Percentiles rank a stretch among this genome's conserved stretches.
Evolutionary conservation across 2,888 invertebrate genomes (phyloP).

Genomic region (Torymus texanus): DNA sequence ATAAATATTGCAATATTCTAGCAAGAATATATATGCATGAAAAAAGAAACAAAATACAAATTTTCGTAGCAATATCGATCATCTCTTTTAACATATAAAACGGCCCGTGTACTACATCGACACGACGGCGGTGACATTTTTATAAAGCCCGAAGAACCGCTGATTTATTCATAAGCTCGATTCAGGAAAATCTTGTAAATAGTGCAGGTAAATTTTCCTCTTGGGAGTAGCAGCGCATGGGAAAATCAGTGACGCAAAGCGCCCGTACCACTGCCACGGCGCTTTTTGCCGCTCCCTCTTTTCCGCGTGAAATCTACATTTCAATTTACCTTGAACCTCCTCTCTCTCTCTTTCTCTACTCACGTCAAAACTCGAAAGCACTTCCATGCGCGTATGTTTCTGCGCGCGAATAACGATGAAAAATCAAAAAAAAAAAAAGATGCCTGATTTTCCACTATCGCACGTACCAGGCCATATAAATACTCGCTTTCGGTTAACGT

Average conservation of each 20-base stretch:
- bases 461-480: background rate
- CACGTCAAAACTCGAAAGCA: background rate
- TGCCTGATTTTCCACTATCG: background rate
- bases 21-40: no score
- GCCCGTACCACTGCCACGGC: background rate
- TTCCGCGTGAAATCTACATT: constrained; percentile 17
- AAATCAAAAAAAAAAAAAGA: no score
- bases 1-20: no score
- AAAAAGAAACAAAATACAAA: no score
- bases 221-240: background rate
- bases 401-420: no score
- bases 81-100: no score
- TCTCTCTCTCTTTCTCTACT: background rate
- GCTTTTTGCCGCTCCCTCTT: background rate
- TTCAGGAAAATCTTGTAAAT: constrained; percentile 30
- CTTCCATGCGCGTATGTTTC: no score
- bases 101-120: no score
- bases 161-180: constrained; percentile 42
- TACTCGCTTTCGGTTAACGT: constrained; percentile 3
- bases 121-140: background rate
- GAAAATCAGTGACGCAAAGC: constrained; percentile 9
- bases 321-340: constrained; percentile 7
- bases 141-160: background rate
- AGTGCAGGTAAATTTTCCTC: constrained; percentile 21
- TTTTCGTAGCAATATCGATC: no score